A percentile compares a stretch with the other conserved stretches of the same genome.
These are phyloP conservation scores for Propithecus coquereli DNA, from an alignment of 2,113 vertebrate species.

Conservation along the genomic window DNA sequence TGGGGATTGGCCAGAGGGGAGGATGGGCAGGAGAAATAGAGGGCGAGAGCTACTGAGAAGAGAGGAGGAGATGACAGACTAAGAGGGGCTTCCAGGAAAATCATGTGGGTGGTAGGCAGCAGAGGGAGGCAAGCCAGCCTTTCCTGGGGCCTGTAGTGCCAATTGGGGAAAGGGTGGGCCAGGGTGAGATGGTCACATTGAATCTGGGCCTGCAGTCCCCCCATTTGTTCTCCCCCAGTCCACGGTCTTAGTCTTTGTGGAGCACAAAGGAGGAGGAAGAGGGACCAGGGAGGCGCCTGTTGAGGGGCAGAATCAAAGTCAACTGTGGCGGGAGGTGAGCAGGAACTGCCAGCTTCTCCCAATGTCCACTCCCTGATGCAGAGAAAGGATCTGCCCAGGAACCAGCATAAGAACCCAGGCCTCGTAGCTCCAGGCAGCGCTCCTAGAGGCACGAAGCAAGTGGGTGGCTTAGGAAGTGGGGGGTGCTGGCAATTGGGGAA, in stretches of 20 bases:
- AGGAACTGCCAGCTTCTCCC: background rate
- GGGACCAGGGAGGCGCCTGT: background rate
- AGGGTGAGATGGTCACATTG: background rate
- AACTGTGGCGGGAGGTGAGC: background rate
- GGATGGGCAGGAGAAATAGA: background rate
- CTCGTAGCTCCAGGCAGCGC: background rate
- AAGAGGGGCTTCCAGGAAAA: background rate
- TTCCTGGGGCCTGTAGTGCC: background rate
- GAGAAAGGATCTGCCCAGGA: background rate
- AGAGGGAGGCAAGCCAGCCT: background rate
- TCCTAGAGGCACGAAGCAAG: background rate
- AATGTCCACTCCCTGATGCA: background rate
- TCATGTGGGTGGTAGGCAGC: background rate
- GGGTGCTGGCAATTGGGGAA: background rate
- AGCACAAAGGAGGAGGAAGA: background rate
- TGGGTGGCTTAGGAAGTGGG: background rate
- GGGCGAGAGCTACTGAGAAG: background rate
- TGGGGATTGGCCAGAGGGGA: background rate
- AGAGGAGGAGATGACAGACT: background rate
- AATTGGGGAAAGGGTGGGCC: background rate
- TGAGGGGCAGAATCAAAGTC: background rate
- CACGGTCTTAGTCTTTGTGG: background rate
- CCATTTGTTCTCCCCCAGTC: background rate
- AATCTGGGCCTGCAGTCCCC: background rate
- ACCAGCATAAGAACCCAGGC: background rate